Evolutionary conservation across 2,888 invertebrate species (phyloP).

Genomic region (Latheticus oryzae): DNA sequence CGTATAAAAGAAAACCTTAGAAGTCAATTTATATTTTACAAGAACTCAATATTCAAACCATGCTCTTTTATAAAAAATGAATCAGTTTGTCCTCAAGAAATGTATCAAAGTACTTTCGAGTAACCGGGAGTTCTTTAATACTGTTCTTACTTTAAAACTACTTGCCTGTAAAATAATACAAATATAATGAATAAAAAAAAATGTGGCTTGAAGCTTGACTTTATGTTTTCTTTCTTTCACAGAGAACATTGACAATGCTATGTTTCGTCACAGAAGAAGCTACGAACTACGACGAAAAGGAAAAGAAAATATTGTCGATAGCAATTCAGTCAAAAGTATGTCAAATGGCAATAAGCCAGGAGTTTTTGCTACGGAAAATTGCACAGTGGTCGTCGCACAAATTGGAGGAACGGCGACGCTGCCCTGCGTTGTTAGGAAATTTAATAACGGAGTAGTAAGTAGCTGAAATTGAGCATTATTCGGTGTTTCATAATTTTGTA

Average conservation of each 20-base stretch:
- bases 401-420: constrained; percentile 68
- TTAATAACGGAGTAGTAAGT: constrained; percentile 69
- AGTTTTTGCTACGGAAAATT: constrained; percentile 67
- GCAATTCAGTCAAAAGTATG: constrained; percentile 50
- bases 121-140: constrained; percentile 8
- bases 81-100: constrained; percentile 26
- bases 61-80: constrained; percentile 29
- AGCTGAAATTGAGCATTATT: not conserved
- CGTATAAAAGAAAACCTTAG: constrained; percentile 22
- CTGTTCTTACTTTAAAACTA: constrained; percentile 15
- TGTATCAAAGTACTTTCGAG: constrained; percentile 21
- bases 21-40: constrained; percentile 36
- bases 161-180: constrained; percentile 30
- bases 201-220: not conserved
- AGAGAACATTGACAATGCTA: constrained; percentile 34
- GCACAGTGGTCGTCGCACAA: constrained; percentile 68
- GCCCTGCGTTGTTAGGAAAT: constrained; percentile 68
- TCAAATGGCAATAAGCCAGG: constrained; percentile 51
- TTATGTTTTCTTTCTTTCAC: constrained; percentile 19
- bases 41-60: constrained; percentile 32
- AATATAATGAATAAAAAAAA: constrained; percentile 21
- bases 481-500: too few species aligned
- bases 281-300: constrained; percentile 58
- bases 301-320: constrained; percentile 51
- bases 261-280: constrained; percentile 55